A percentile compares a stretch with the other conserved stretches of the same genome.
Conservation (phyloP, 2,888 invertebrate genomes). For the Ophioninae sp. region DNA sequence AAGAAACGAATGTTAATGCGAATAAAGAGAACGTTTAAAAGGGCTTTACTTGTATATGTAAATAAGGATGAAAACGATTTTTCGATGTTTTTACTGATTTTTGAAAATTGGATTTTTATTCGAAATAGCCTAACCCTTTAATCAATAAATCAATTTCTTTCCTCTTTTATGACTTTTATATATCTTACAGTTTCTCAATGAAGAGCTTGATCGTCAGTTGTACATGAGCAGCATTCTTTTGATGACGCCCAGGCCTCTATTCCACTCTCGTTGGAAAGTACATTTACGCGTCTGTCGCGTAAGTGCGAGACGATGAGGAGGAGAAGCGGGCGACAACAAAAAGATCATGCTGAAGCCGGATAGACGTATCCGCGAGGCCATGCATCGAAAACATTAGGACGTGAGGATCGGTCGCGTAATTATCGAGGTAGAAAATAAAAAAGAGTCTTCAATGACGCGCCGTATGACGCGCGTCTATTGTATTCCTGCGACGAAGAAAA, state of each 20-base stretch:
- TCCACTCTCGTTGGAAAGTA: background rate
- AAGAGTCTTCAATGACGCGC: background rate
- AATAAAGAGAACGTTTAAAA: too few species aligned
- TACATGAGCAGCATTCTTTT: slow-evolving; percentile 13
- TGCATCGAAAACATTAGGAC: background rate
- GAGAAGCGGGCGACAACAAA: too few species aligned
- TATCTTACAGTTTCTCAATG: background rate
- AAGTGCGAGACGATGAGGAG: too few species aligned
- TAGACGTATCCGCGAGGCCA: background rate
- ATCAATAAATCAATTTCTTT: background rate
- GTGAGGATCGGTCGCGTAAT: background rate
- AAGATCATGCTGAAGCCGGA: background rate
- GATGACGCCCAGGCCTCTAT: background rate
- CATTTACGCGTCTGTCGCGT: background rate
- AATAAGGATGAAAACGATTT: too few species aligned
- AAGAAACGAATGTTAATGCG: too few species aligned
- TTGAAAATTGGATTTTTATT: too few species aligned
- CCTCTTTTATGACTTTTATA: background rate
- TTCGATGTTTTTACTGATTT: too few species aligned
- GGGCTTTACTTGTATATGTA: too few species aligned
- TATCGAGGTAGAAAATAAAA: background rate
- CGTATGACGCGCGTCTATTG: background rate
- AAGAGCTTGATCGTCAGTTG: background rate
- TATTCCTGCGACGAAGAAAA: background rate
- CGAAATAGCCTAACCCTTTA: too few species aligned